Base-by-base conservation (phyloP, 1,140 invertebrate genomes). In the Zelostemma sp. region DNA sequence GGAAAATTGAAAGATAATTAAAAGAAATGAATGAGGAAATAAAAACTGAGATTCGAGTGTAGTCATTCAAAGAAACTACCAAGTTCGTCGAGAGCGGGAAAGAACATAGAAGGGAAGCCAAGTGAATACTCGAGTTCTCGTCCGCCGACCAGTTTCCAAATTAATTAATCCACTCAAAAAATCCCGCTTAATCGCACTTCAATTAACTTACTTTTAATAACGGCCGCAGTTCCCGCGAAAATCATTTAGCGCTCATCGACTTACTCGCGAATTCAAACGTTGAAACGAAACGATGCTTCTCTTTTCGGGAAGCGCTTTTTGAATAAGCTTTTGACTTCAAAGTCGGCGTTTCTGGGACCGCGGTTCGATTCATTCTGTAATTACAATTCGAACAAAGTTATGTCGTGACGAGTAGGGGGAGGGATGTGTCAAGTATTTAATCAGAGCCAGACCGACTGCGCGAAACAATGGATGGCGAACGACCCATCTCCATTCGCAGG, bases 341-440 rank as follows among this genome's bases (percentile, higher is more conserved):
- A n/a, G n/a, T n/a, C 58, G 41, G 63, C 68, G 61, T 71, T 71
- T 59, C 60, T 49, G 38, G 60, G 63, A 63, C 63, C 48, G 63
- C 58, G 64, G 63, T 72, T 72, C 63, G 65, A 68, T 72, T 53
- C 56, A 51, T 18, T 43, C 72, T 72, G 80, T 81, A 83, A 83
- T 83, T 83, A 82, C 80, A 83, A 82, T 81, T 81, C 79, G 79
- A 80, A 80, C 78, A 81, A 82, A 83, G 80, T 83, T 83, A 81
- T 82, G 80, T 76, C 76, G 69, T 73, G 54, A 69, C 65, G 70
- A 72, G 60, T 60, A 60, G 54, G n/a, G 58, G 64, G 65, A 61
- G 76, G 75, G 81, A 83, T 83, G 81, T 83, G 81, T 83, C 81
- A 82, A 83, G 81, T 82, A 81, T 83, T 83, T 83, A 83, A 83